Conservation (phyloP, 1,140 invertebrate species). For the Scylla paramamosain region DNA sequence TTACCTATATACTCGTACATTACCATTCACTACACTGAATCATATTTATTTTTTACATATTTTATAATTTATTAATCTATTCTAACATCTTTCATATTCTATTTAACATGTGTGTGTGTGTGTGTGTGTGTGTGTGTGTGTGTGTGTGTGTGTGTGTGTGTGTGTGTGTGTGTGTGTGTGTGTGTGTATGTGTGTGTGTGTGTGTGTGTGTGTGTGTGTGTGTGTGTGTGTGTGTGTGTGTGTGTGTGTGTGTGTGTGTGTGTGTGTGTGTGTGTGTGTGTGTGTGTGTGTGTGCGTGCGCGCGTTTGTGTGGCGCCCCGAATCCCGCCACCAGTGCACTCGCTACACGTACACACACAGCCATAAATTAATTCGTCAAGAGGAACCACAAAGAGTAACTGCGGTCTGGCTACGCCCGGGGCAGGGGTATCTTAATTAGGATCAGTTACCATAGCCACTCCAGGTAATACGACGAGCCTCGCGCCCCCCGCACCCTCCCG, state of each 20-base stretch:
- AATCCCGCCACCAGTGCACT: too few species aligned
- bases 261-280: background rate
- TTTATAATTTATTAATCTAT: too few species aligned
- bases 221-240: background rate
- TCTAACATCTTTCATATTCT: too few species aligned
- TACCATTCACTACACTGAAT: background rate
- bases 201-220: background rate
- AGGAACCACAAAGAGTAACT: background rate
- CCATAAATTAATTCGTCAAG: slow-evolving; percentile 4
- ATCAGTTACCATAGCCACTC: slow-evolving; percentile 21
- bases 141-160: background rate
- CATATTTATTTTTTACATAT: background rate
- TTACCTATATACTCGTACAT: background rate
- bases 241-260: background rate
- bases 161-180: background rate
- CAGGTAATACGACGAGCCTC: slow-evolving; percentile 19
- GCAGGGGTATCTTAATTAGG: slow-evolving; percentile 2
- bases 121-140: background rate
- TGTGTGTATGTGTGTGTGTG: background rate
- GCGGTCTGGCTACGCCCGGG: background rate
- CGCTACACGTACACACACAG: too few species aligned
- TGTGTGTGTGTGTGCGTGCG: background rate
- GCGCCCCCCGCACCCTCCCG: background rate
- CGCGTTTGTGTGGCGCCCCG: too few species aligned
- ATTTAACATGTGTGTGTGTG: too few species aligned